Evolutionary conservation across 2,888 invertebrate genomes (phyloP).

Genomic region (Dasysyrphus albostriatus): DNA sequence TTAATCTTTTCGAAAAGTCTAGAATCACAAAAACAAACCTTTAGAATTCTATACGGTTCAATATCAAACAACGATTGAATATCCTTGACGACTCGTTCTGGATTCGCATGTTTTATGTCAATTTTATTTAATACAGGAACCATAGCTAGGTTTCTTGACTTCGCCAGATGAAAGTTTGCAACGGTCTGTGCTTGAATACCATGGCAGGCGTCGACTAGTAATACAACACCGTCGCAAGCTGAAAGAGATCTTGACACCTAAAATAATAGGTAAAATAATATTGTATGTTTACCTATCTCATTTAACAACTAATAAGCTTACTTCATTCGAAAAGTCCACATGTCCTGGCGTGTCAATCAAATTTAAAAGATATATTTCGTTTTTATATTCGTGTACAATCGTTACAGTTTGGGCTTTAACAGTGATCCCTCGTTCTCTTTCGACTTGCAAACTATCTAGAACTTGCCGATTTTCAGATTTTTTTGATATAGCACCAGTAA

Average conservation of each 20-base stretch:
- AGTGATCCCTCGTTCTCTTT: slow-evolving; percentile 98
- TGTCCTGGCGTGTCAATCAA: slow-evolving; percentile 99
- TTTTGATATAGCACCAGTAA: slow-evolving; percentile 91
- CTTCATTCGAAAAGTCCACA: slow-evolving; percentile 98
- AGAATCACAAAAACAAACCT: slow-evolving; percentile 84
- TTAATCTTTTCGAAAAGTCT: neutral
- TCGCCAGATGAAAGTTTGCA: slow-evolving; percentile 97
- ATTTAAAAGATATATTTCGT: slow-evolving; percentile 92
- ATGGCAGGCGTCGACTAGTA: slow-evolving; percentile 98
- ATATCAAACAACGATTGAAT: slow-evolving; percentile 93
- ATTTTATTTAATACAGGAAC: slow-evolving; percentile 98
- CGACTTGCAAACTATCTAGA: slow-evolving; percentile 92
- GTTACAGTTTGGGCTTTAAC: slow-evolving; percentile 99
- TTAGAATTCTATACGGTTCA: slow-evolving; percentile 88
- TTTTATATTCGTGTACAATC: slow-evolving; percentile 89
- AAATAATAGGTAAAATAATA: slow-evolving; percentile 5
- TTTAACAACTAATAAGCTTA: slow-evolving; percentile 80
- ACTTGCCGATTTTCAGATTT: slow-evolving; percentile 89
- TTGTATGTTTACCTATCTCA: slow-evolving; percentile 5
- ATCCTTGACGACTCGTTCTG: slow-evolving; percentile 92
- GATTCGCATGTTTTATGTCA: slow-evolving; percentile 95
- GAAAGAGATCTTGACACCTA: slow-evolving; percentile 93
- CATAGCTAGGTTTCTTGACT: slow-evolving; percentile 90
- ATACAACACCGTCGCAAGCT: slow-evolving; percentile 97
- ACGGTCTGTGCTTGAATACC: slow-evolving; percentile 99